Percentiles rank a stretch among this genome's conserved stretches.
These are phyloP conservation scores for Drosophila birchii DNA, from an alignment of 2,888 invertebrate genomes.

Conservation along the genomic window DNA sequence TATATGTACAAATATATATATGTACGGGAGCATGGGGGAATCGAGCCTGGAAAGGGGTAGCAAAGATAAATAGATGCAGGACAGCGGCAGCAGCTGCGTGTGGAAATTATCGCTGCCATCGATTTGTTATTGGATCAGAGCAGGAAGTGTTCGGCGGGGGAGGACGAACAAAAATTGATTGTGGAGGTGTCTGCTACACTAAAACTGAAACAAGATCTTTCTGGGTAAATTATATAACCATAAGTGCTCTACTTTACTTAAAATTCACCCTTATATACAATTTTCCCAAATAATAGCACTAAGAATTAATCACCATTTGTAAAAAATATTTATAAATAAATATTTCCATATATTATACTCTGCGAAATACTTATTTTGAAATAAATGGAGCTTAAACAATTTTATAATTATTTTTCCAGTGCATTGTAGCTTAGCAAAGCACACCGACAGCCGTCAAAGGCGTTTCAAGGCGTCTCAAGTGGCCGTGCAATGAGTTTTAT, in stretches of 20 bases:
- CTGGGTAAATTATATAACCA: no score
- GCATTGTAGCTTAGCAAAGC: conserved; percentile 3
- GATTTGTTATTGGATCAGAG: conserved; percentile 66
- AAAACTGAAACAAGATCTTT: neutral
- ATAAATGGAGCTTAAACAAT: neutral
- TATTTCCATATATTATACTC: neutral
- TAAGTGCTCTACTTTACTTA: no score
- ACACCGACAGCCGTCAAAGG: conserved; percentile 38
- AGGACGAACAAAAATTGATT: conserved; percentile 1
- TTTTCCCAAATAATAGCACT: no score
- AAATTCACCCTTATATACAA: no score
- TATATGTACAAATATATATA: neutral
- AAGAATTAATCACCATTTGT: neutral
- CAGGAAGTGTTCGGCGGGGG: conserved; percentile 8
- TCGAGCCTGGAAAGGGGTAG: conserved; percentile 41
- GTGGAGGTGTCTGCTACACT: conserved; percentile 14
- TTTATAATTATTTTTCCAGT: conserved; percentile 5
- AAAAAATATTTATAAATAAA: neutral
- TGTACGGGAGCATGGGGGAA: conserved; percentile 2
- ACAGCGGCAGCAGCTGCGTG: conserved; percentile 65
- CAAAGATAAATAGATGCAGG: conserved; percentile 79
- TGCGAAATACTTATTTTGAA: neutral
- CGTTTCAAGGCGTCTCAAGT: conserved; percentile 63
- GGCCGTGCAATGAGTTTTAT: conserved; percentile 55
- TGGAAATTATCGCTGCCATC: conserved; percentile 68